Evolutionary conservation across 1,140 invertebrate species (phyloP), one percentile per base, ranked within the genome.

Genomic region (Drosophila varians): DNA sequence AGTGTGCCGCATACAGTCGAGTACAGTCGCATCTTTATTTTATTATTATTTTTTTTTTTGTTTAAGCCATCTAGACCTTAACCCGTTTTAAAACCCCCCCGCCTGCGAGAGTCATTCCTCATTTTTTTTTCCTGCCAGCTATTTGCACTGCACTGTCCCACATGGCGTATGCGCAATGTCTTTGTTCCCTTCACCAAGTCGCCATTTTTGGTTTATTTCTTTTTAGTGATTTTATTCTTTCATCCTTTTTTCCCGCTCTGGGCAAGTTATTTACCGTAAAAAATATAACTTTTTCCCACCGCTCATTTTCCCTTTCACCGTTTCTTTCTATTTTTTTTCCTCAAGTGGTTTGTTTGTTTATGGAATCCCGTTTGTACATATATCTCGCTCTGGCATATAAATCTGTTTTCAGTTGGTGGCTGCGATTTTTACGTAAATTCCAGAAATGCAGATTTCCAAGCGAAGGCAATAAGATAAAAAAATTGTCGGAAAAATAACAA

Each of bases 341-440:
- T 66, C 60, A 75, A 79, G 72, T 79, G 61, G 71, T 64, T 80
- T 76, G 60, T 79, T 84, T 79, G 71, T 68, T 73, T 79, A 73
- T 61, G 58, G 54, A 75, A 65, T 73, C 60, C 60, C 36, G 47
- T 51, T 38, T 77, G 49, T 68, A 52, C 51, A 31, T 31, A 31
- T 28, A 34, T 31, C 54, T 43, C 46, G 26, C 19, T 11, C 19
- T 21, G 25, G 26, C 25, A 43, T 36, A 64, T 66, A 72, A 80
- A 80, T 61, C 58, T 80, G 38, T 26, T 12, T 43, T 52, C 48
- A 36, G 57, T 47, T 18, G 38, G 9, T 26, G 12, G 47, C 43
- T 38, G 53, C 9, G 9, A 56, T 60, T 77, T 78, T 53, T 64
- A 58, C 58, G 57, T 51, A 79, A 74, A 38, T 48, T 36, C 16